Evolutionary conservation across 2,888 invertebrate species (phyloP).

Genomic region (Cartodere bifasciata): DNA sequence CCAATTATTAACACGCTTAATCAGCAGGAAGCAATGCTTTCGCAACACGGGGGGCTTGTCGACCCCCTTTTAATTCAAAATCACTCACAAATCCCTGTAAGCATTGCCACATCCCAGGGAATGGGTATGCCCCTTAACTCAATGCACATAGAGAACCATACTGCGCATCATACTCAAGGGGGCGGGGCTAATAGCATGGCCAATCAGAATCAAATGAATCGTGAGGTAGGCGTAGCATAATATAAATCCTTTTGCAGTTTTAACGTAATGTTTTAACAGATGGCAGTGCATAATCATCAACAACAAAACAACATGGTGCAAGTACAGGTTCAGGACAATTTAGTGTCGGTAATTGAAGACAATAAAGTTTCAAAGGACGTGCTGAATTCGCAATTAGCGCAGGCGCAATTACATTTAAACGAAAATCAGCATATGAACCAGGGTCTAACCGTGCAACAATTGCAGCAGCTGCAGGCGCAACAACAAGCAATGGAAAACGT

Average conservation of each 20-base stretch:
- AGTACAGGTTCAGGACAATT: constrained; percentile 35
- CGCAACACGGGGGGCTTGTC: constrained; percentile 40
- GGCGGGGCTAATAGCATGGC: too few relatives aligned
- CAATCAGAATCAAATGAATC: constrained; percentile 20
- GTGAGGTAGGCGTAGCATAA: constrained; percentile 18
- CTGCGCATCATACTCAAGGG: constrained; percentile 18
- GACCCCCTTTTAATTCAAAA: constrained; percentile 33
- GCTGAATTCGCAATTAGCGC: constrained; percentile 27
- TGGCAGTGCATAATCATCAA: constrained; percentile 24
- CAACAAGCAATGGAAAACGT: constrained; percentile 44
- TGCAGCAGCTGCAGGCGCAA: constrained; percentile 37
- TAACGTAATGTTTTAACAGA: too few relatives aligned
- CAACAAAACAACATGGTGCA: constrained; percentile 33
- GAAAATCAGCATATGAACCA: constrained; percentile 39
- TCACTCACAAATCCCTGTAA: constrained; percentile 33
- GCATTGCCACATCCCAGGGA: constrained; percentile 32
- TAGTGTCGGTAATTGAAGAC: constrained; percentile 35
- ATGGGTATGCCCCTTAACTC: constrained; percentile 27
- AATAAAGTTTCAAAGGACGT: constrained; percentile 33
- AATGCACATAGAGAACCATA: constrained; percentile 30
- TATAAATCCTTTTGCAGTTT: not conserved
- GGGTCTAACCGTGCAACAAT: constrained; percentile 29
- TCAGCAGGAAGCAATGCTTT: constrained; percentile 36
- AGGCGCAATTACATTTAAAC: constrained; percentile 40
- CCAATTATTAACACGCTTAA: constrained; percentile 9